These are phyloP conservation scores for Platygyra sinensis DNA, from an alignment of 64 coral and sea anemone species.

Conservation along the genomic window DNA sequence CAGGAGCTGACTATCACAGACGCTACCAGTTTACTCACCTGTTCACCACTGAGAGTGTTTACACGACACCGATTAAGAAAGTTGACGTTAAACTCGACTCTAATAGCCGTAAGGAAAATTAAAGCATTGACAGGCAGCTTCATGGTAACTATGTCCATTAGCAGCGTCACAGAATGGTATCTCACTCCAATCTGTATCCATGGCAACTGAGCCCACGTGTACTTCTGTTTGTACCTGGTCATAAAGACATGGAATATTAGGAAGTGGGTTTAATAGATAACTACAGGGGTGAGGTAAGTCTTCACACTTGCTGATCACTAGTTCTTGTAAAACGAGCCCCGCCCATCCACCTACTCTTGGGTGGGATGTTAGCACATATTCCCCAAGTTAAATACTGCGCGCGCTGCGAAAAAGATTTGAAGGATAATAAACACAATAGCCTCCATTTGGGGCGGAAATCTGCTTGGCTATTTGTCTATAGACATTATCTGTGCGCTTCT, in stretches of 20 bases:
- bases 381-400: no score
- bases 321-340: not conserved
- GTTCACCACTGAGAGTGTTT: constrained; percentile 86
- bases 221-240: constrained; percentile 94
- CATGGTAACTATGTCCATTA: constrained; percentile 98
- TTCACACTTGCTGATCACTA: no score
- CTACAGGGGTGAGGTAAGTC: not conserved
- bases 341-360: no score
- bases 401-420: no score
- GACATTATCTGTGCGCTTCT: no score
- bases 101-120: constrained; percentile 91
- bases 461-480: no score
- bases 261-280: not conserved
- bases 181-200: constrained; percentile 99
- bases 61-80: constrained; percentile 91
- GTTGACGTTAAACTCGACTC: constrained; percentile 85
- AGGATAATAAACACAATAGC: no score
- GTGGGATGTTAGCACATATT: no score
- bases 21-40: constrained; percentile 19
- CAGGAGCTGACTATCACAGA: no score
- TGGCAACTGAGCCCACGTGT: constrained; percentile 97
- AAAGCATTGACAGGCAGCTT: constrained; percentile 91
- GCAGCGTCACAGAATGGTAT: constrained; percentile 71
- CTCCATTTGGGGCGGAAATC: no score
- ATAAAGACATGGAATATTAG: not conserved